Percentiles rank a stretch among this genome's conserved stretches.
Conservation (phyloP, 30 jellyfish, hydroid and myxozoan species). For the Hydractinia echinata region DNA sequence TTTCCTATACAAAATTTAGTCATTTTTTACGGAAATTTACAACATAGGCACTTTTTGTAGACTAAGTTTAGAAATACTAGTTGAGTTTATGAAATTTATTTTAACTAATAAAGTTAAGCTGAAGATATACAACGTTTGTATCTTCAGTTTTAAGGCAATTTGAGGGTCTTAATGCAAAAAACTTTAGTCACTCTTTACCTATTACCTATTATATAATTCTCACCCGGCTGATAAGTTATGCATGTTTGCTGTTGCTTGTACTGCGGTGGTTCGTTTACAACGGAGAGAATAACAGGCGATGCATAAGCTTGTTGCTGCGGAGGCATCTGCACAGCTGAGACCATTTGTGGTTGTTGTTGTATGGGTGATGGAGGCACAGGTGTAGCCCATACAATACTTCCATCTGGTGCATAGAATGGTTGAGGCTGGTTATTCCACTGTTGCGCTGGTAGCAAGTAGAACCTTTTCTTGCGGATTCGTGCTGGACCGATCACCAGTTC, state of each 20-base stretch:
- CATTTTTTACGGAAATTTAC: no score
- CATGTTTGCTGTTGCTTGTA: constrained; percentile 6
- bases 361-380: constrained; percentile 13
- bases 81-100: no score
- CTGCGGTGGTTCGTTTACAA: not conserved
- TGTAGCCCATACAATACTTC: constrained; percentile 24
- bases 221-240: constrained; percentile 6
- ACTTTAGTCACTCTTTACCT: no score
- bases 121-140: no score
- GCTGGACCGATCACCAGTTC: constrained; percentile 93
- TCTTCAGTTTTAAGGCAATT: no score
- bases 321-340: constrained; percentile 3
- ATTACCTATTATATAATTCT: no score
- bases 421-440: constrained; percentile 8
- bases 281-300: constrained; percentile 1
- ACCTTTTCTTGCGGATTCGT: constrained; percentile 81
- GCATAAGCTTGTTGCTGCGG: constrained; percentile 17
- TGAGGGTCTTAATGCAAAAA: no score
- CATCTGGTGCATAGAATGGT: constrained; percentile 17
- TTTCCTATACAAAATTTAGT: no score
- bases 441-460: constrained; percentile 39
- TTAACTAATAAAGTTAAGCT: no score
- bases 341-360: constrained; percentile 18
- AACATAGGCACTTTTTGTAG: no score
- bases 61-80: no score